Evolutionary conservation across 1,140 invertebrate genomes (phyloP), one percentile per base, ranked within the genome.

Genomic region (Calephelis nemesis): DNA sequence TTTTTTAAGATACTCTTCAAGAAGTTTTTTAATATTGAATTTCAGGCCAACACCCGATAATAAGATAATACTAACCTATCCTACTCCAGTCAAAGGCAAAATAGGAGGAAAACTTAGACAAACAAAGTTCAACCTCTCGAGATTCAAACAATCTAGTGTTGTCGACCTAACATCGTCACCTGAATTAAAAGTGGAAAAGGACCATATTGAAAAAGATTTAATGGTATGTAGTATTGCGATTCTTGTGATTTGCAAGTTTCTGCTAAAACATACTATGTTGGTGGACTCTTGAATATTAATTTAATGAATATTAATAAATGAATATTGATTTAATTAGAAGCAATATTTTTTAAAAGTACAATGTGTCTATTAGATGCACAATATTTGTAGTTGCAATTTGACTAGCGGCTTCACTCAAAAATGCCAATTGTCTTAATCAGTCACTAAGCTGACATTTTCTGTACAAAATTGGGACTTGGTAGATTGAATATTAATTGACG

Each of bases 101-200:
- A 11, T 70, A 11, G 67, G 66, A 7, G 71, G 73, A 3, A 79
- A 71, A n/a, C 13, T 83, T 45, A 79, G 74, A 30, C 88, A 90
- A 50, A 40, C 80, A 0, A 71, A 82, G 12, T 54, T 89, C 11
- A 83, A 76, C 30, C 9, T 85, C 11, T 71, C 81, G 0, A 82
- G 77, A 49, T 49, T 75, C 7, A 84, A 82, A 47, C 45, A 69
- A 4, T 72, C 66, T 1, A 76, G 50, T 63, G 67, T 83, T 0
- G 77, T 90, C 0, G 88, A 90, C 15, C 74, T 90, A 6, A 87
- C 88, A 0, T 75, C 75, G 63, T 85, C 86, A 10, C 86, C 88
- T 0, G 80, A 84, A 49, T 73, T 77, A 13, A 63, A 67, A 58
- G 39, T 63, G 64, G 45, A 45, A 60, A 48, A 71, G 48, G 47